phyloP scores from a whole-genome alignment of 2,113 vertebrate species.

The Cyprinodon tularosa region DNA sequence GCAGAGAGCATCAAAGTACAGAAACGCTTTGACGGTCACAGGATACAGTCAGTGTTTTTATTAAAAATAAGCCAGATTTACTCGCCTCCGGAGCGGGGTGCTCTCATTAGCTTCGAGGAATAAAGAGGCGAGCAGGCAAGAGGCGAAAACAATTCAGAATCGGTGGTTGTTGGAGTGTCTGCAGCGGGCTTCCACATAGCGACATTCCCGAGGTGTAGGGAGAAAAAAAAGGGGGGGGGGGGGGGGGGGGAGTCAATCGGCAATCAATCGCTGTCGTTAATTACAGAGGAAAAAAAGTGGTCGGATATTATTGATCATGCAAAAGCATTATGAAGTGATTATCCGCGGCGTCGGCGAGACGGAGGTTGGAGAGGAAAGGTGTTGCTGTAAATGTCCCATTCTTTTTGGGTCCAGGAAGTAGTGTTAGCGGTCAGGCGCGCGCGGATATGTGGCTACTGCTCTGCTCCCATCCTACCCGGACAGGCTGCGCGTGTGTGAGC shows the following conservation, averaged over 20 bases:
- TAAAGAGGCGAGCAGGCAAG: slow-evolving; percentile 52
- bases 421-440: slow-evolving; percentile 72
- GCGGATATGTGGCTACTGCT: slow-evolving; percentile 57
- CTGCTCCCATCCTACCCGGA: slow-evolving; percentile 63
- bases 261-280: slow-evolving; percentile 69
- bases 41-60: slow-evolving; percentile 39
- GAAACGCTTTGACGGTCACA: slow-evolving; percentile 32
- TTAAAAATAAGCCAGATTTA: slow-evolving; percentile 34
- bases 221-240: background rate
- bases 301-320: slow-evolving; percentile 58
- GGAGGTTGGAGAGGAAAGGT: slow-evolving; percentile 69
- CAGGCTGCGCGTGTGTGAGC: slow-evolving; percentile 64
- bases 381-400: slow-evolving; percentile 84
- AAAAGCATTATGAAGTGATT: slow-evolving; percentile 77
- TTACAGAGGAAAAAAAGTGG: slow-evolving; percentile 52
- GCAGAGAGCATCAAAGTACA: slow-evolving; percentile 61
- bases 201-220: slow-evolving; percentile 75
- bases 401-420: slow-evolving; percentile 90
- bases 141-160: slow-evolving; percentile 63
- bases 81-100: slow-evolving; percentile 58
- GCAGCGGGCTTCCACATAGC: slow-evolving; percentile 72
- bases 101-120: slow-evolving; percentile 58
- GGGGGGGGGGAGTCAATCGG: slow-evolving; percentile 45
- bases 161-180: slow-evolving; percentile 56
- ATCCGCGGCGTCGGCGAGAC: slow-evolving; percentile 75